Conservation (phyloP, 2,888 invertebrate species). For the Criorhina ranunculi region DNA sequence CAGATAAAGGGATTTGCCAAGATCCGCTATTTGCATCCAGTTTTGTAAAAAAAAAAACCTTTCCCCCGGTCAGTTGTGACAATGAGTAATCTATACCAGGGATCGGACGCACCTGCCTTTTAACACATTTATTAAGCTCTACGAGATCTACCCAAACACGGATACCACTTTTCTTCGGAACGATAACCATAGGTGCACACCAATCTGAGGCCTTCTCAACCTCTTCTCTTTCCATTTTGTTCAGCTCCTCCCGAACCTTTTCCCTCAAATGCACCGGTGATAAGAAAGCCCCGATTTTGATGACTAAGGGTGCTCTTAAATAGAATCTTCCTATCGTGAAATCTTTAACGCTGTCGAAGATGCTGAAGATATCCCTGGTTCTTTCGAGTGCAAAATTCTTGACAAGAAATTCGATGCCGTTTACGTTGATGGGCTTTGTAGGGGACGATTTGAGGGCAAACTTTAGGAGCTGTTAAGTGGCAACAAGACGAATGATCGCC, state of each 20-base stretch:
- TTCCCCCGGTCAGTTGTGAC: constrained; percentile 35
- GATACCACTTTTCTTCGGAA: constrained; percentile 21
- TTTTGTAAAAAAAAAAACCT: constrained; percentile 35
- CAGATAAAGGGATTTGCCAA: constrained; percentile 27
- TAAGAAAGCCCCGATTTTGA: too few relatives aligned
- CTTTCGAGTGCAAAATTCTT: too few relatives aligned
- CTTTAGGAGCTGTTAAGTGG: too few relatives aligned
- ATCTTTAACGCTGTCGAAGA: too few relatives aligned
- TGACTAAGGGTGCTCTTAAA: too few relatives aligned
- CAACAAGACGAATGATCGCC: too few relatives aligned
- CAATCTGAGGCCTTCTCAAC: constrained; percentile 28
- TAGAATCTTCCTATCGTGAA: too few relatives aligned
- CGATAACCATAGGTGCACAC: constrained; percentile 37
- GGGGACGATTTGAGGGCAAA: too few relatives aligned
- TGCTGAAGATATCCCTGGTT: too few relatives aligned
- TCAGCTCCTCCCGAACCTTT: constrained; percentile 24
- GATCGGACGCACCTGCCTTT: constrained; percentile 18
- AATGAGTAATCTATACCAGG: constrained; percentile 37
- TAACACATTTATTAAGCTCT: constrained; percentile 18
- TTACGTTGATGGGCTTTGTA: too few relatives aligned
- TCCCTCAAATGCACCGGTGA: too few relatives aligned
- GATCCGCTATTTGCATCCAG: constrained; percentile 39
- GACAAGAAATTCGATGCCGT: too few relatives aligned
- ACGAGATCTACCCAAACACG: constrained; percentile 18
- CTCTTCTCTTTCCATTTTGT: constrained; percentile 14